A percentile compares a stretch with the other conserved stretches of the same genome.
Evolutionary conservation across 2,797 vertebrate genomes (phyloP).

Genomic region (Clarias platycephalus): DNA sequence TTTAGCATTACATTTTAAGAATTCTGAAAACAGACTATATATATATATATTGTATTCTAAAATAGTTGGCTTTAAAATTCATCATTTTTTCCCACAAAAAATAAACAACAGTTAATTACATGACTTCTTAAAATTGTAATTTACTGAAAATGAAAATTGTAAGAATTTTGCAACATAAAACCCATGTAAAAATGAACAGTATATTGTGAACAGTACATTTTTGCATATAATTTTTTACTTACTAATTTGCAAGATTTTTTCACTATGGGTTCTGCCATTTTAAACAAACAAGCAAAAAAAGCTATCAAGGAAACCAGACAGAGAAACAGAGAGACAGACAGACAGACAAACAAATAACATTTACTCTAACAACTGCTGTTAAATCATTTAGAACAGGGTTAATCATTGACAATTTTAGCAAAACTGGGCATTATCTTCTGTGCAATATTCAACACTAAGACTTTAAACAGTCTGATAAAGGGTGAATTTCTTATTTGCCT

Average conservation of each 20-base stretch:
- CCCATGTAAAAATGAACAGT: background rate
- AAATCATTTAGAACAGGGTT: background rate
- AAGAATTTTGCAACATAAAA: background rate
- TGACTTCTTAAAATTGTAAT: background rate
- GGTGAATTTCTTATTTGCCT: conserved; percentile 20
- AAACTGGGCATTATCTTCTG: conserved; percentile 1
- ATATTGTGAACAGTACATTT: background rate
- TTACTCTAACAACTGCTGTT: background rate
- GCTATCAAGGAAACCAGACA: too few relatives aligned
- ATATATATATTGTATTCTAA: background rate
- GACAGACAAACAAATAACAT: background rate
- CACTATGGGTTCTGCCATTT: background rate
- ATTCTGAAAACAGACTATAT: background rate
- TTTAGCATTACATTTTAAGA: background rate
- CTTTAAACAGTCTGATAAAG: conserved; percentile 6
- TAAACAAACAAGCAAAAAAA: background rate
- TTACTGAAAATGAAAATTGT: background rate
- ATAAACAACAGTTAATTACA: background rate
- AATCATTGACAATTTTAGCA: background rate
- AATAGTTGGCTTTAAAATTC: background rate
- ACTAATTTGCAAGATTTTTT: background rate
- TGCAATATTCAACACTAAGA: conserved; percentile 1
- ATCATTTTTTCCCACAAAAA: background rate
- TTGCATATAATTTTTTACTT: background rate
- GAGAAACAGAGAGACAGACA: background rate